Evolutionary conservation across 2,888 invertebrate species (phyloP).

Genomic region (Ochropleura leucogaster): DNA sequence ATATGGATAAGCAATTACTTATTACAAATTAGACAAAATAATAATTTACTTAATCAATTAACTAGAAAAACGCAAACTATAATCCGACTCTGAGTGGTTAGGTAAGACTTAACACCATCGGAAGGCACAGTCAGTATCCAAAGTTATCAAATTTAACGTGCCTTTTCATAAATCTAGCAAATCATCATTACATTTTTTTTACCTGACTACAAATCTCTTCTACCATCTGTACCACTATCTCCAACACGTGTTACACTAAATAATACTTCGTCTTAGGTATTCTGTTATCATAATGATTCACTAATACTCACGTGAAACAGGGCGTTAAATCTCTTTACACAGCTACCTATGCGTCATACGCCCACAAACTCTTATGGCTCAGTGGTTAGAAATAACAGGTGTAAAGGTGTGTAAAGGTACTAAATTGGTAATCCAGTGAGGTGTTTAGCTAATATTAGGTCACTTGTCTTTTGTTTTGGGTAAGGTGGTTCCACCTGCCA

Average conservation of each 20-base stretch:
- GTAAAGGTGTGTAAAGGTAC: slow-evolving; percentile 16
- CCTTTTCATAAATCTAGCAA: neutral
- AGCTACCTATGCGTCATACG: slow-evolving; percentile 48
- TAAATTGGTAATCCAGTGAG: slow-evolving; percentile 24
- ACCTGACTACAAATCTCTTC: neutral
- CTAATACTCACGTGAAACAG: slow-evolving; percentile 47
- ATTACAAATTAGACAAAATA: neutral
- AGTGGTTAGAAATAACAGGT: slow-evolving; percentile 35
- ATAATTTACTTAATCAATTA: neutral
- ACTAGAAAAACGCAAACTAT: neutral
- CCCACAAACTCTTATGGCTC: slow-evolving; percentile 35
- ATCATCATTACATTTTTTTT: neutral
- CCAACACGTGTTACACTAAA: slow-evolving; percentile 21
- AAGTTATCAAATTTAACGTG: neutral
- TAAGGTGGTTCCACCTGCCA: neutral
- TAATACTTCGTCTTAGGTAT: slow-evolving; percentile 32
- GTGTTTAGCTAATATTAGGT: slow-evolving; percentile 25
- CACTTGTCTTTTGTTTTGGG: slow-evolving; percentile 1
- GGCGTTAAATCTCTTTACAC: slow-evolving; percentile 38
- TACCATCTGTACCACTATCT: neutral
- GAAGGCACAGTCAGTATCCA: neutral
- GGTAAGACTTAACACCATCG: neutral
- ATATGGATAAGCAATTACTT: neutral
- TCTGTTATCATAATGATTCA: slow-evolving; percentile 64
- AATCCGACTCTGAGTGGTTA: neutral